Conservation (phyloP, 2,113 vertebrate genomes). For the Zonotrichia leucophrys region DNA sequence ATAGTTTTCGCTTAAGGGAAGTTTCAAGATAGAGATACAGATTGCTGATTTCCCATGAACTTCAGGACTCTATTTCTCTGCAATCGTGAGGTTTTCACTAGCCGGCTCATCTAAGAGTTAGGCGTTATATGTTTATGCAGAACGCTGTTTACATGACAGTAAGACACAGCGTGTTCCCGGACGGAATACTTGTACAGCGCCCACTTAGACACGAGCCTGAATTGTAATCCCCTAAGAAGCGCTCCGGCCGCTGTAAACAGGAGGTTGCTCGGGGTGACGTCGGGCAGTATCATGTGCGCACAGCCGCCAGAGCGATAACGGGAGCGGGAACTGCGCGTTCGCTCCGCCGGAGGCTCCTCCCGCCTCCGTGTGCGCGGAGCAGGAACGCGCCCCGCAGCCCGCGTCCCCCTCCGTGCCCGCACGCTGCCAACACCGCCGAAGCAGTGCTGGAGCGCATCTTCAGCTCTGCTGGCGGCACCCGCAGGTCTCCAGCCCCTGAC, state of each 20-base stretch:
- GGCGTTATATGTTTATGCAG: background rate
- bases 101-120: background rate
- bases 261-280: background rate
- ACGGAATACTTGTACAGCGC: background rate
- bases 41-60: background rate
- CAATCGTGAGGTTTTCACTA: too few species aligned
- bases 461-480: rapidly evolving
- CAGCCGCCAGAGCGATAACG: background rate
- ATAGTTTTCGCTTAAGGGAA: background rate
- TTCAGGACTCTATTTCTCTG: background rate
- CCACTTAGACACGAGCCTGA: background rate
- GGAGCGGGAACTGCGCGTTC: background rate
- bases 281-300: background rate
- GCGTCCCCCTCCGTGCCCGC: rapidly evolving
- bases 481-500: background rate
- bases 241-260: background rate
- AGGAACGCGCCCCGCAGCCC: background rate
- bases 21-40: background rate
- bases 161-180: background rate
- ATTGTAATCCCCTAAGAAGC: background rate
- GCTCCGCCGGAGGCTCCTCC: background rate
- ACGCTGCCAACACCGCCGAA: rapidly evolving
- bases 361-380: rapidly evolving
- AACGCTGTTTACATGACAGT: background rate
- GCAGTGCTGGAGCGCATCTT: rapidly evolving